Percentiles rank a stretch among this genome's conserved stretches.
phyloP scores from a whole-genome alignment of 2,113 vertebrate species.

The cattle (Bos taurus) region ARS-UCD2.0 NC_037357.1:9403501-9404000 shows the following conservation, averaged over 20 bases:
- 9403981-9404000: neutral
- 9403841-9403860: conserved; percentile 6
- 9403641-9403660: neutral
- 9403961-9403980: neutral
- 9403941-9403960: neutral
- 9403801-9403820: neutral
- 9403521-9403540: neutral
- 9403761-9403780: neutral
- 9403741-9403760: neutral
- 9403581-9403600: neutral
- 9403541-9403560: neutral
- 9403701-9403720: neutral
- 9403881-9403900: conserved; percentile 31
- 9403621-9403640: neutral
- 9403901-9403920: conserved; percentile 11
- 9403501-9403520: neutral
- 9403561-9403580: neutral
- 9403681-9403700: neutral
- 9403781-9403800: neutral
- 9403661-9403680: neutral
- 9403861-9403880: neutral
- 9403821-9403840: conserved; percentile 2
- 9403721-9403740: neutral
- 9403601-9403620: too few relatives aligned
- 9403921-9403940: neutral